Base-by-base conservation (phyloP, 2,113 vertebrate genomes). In the Nesoenas mayeri region DNA sequence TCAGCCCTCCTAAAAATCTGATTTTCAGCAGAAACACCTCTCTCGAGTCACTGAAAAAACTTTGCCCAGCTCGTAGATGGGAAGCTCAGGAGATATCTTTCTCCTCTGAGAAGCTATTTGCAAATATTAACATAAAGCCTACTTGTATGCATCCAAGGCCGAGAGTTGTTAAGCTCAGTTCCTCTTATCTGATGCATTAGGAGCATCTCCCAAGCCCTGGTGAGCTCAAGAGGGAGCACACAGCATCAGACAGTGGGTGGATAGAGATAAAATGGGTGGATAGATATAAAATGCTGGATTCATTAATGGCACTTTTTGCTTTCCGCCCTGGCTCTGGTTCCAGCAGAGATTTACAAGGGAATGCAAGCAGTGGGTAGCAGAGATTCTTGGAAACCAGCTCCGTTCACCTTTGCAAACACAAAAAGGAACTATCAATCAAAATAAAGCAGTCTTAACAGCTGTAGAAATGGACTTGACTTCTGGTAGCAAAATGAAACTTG, bases 81-180 rank as follows among this genome's bases (percentile, higher is more conserved):
- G 61, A 70, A 90, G 26, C 47, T 51, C 26, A 22, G 36, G 56
- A 92, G 13, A 25, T 32, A 18, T 2, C 48, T 60, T 54, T 42
- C 60, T 89, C 42, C 44, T 91, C 67, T 34, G 64, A 93, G 92
- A 75, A 93, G 4, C 18, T 85, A 54, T 86, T 91, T 93, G 61
- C 78, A 93, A 79, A 75, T 89, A 89, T 93, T 92, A 89, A 24
- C 73, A 87, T 82, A 87, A 93, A 94, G 19, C 34, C 24, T 38
- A 74, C 87, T 88, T 80, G 18, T 60, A 56, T 89, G 42, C 53
- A 57, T 82, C 79, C 17, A 60, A 83, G 51, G 60, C 50, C 73
- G 57, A 38, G 60, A 70, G 73, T 0, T 1, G 65, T 72, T 36
- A 34, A 58, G 11, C 42, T 58, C 32, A 92, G 11, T 40, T 89